These are phyloP conservation scores for Anhinga rufa DNA, from an alignment of 2,113 vertebrate genomes.

Conservation along the genomic window DNA sequence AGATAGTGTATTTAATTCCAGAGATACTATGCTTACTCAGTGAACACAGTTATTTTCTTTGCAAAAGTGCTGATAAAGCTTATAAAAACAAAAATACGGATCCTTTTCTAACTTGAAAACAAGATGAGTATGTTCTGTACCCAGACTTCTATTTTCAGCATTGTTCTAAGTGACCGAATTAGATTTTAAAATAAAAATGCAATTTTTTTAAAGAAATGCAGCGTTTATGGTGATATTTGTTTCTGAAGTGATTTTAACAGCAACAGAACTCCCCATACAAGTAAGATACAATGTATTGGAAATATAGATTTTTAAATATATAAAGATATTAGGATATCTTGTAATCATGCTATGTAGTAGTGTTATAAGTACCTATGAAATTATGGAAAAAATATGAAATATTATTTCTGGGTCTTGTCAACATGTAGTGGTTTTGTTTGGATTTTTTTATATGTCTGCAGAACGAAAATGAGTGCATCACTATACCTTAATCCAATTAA, in stretches of 20 bases:
- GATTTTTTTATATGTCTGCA: background rate
- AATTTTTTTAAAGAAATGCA: background rate
- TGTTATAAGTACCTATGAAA: background rate
- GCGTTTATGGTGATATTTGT: background rate
- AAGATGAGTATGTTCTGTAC: constrained; percentile 3
- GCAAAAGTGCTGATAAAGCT: constrained; percentile 29
- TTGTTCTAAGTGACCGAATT: background rate
- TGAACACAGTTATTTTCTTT: constrained; percentile 13
- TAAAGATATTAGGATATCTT: background rate
- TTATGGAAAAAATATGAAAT: background rate
- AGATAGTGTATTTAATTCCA: background rate
- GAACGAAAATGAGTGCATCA: background rate
- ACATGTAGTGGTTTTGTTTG: background rate
- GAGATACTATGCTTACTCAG: background rate
- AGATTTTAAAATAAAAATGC: background rate
- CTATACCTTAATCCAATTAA: background rate
- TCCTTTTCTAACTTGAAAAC: background rate
- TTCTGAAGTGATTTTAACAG: background rate
- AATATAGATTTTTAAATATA: background rate
- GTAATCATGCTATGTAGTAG: background rate
- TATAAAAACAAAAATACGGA: background rate
- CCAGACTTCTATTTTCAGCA: background rate
- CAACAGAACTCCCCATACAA: background rate
- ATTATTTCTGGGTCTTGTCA: background rate
- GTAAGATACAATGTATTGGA: background rate